phyloP scores from a whole-genome alignment of 2,113 vertebrate species.

The Macquaria australasica region DNA sequence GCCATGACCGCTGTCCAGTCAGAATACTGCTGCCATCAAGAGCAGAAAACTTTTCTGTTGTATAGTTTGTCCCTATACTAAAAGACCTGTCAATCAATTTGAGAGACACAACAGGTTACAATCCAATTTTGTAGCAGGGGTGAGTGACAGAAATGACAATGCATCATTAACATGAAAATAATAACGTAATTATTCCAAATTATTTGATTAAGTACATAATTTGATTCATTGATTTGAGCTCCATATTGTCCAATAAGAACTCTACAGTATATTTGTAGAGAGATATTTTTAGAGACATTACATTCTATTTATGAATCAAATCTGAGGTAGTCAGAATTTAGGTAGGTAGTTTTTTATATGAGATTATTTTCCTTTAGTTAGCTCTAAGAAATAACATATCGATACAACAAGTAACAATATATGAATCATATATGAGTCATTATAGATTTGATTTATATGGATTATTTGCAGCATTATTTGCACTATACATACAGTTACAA shows the following conservation, averaged over 20 bases:
- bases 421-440: background rate
- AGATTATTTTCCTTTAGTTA: background rate
- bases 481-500: background rate
- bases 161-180: background rate
- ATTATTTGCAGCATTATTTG: background rate
- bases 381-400: background rate
- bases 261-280: background rate
- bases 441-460: background rate
- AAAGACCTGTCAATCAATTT: background rate
- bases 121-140: background rate
- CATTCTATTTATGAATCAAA: background rate
- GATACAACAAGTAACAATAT: background rate
- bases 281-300: background rate
- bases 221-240: background rate
- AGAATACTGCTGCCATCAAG: background rate
- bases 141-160: background rate
- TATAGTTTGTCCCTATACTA: background rate
- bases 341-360: background rate
- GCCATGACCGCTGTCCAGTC: background rate
- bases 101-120: background rate
- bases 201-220: background rate
- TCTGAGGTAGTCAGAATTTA: background rate
- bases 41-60: background rate
- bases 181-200: background rate
- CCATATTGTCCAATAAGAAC: background rate